Conservation (phyloP, 2,888 invertebrate species). For the Lasioglossum marginatum region DNA sequence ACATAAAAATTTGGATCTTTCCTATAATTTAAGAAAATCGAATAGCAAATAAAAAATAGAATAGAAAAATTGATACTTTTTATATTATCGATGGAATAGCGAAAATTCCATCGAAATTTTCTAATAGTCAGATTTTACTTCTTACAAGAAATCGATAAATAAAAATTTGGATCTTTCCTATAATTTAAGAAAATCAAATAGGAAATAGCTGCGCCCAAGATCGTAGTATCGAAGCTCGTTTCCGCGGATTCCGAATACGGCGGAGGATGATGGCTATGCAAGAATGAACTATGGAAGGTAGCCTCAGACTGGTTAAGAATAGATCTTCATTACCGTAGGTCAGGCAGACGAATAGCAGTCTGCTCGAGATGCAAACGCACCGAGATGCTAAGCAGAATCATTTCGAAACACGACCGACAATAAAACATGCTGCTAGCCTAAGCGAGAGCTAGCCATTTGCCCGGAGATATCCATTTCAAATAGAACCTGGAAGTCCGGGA, state of each 20-base stretch:
- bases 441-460: not conserved
- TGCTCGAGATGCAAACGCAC: slow-evolving; percentile 8
- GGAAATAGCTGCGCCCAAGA: not conserved
- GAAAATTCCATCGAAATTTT: too few species aligned
- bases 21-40: too few species aligned
- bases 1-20: too few species aligned
- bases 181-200: not conserved
- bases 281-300: slow-evolving; percentile 5
- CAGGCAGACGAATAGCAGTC: slow-evolving; percentile 42
- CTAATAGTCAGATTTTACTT: too few species aligned
- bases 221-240: slow-evolving; percentile 6
- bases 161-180: too few species aligned
- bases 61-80: too few species aligned
- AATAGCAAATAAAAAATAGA: too few species aligned
- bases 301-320: slow-evolving; percentile 32
- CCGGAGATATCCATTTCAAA: not conserved
- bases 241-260: not conserved
- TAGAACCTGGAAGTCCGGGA: slow-evolving; percentile 5
- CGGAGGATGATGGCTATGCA: slow-evolving; percentile 1
- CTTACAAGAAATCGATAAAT: too few species aligned
- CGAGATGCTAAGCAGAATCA: not conserved
- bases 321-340: slow-evolving; percentile 49
- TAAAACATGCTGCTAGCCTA: not conserved
- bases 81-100: too few species aligned
- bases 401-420: not conserved